phyloP scores from a whole-genome alignment of 2,888 invertebrate species.

The Apotomis betuletana region DNA sequence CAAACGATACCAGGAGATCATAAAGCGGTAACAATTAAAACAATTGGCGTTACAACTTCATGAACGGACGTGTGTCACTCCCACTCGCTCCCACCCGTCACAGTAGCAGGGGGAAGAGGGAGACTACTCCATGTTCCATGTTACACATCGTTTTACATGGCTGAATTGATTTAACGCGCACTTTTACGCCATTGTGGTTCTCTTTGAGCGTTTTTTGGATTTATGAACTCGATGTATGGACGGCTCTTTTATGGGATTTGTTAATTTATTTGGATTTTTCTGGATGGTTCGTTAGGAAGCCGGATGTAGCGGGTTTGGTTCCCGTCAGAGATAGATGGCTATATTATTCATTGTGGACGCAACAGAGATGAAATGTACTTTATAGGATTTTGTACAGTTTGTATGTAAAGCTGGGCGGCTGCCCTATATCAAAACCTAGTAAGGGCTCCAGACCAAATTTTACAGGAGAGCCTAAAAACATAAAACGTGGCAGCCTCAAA shows the following conservation, averaged over 20 bases:
- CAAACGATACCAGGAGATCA: conserved; percentile 43
- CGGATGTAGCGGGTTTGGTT: not conserved
- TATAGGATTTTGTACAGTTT: no score
- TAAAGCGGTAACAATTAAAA: conserved; percentile 50
- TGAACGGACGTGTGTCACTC: conserved; percentile 40
- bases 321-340: not conserved
- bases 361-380: not conserved
- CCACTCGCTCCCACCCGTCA: conserved; percentile 25
- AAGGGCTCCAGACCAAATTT: no score
- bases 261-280: conserved; percentile 24
- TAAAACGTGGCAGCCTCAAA: no score
- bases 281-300: conserved; percentile 1
- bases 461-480: no score
- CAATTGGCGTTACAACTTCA: conserved; percentile 49
- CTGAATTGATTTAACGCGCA: conserved; percentile 49
- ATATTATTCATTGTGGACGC: not conserved
- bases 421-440: no score
- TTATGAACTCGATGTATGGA: conserved; percentile 35
- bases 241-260: conserved; percentile 26
- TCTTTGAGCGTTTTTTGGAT: conserved; percentile 40
- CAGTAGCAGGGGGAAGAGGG: conserved; percentile 24
- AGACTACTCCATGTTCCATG: conserved; percentile 43
- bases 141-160: conserved; percentile 47
- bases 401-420: no score
- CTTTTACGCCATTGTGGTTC: conserved; percentile 45